phyloP scores from a whole-genome alignment of 92 coral and sea anemone genomes.

The Epizoanthus ramosus region DNA sequence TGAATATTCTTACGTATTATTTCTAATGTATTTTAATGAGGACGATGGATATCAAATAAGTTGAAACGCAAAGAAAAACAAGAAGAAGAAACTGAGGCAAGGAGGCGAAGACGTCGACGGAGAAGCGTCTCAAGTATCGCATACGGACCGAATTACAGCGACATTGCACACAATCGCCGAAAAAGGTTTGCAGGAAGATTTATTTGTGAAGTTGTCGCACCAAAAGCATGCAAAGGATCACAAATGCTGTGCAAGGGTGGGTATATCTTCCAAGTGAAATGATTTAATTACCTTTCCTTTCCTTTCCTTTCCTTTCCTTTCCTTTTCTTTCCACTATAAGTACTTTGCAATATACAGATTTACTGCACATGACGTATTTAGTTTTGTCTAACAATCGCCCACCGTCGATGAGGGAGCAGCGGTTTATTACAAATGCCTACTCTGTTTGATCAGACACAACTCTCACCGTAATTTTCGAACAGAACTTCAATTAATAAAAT shows the following conservation, averaged over 20 bases:
- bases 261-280: background rate
- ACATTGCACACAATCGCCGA: constrained; percentile 14
- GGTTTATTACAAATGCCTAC: too few species aligned
- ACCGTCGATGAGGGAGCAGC: too few species aligned
- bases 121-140: constrained; percentile 13
- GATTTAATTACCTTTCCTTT: too few species aligned
- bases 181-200: constrained; percentile 27
- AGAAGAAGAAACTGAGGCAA: background rate
- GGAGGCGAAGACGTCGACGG: constrained; percentile 17
- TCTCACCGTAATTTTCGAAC: too few species aligned
- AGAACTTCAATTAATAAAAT: too few species aligned
- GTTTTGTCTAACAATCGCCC: too few species aligned
- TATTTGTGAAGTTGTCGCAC: constrained; percentile 35
- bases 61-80: constrained; percentile 1
- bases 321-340: too few species aligned
- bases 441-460: too few species aligned
- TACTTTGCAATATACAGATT: too few species aligned
- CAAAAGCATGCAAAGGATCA: constrained; percentile 28
- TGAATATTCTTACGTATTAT: too few species aligned
- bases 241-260: constrained; percentile 19
- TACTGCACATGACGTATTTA: too few species aligned
- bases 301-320: too few species aligned
- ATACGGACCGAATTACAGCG: constrained; percentile 22
- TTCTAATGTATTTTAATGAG: background rate
- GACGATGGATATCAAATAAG: constrained; percentile 32